Conservation (phyloP, 2,113 vertebrate species). For the Cervus canadensis region DNA sequence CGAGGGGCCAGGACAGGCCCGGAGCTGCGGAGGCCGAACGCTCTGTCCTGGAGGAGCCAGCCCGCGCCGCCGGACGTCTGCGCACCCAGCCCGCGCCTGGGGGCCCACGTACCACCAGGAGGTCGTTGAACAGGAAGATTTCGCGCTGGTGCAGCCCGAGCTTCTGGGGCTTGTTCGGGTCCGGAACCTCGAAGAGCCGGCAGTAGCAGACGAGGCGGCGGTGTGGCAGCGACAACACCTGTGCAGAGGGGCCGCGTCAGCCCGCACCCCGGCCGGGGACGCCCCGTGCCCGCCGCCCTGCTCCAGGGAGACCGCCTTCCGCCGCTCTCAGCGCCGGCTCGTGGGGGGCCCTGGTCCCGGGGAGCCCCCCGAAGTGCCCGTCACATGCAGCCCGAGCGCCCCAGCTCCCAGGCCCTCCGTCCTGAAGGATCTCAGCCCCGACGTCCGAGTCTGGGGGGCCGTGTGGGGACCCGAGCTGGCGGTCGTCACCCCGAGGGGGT, state of each 20-base stretch:
- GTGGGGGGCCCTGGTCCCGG: neutral
- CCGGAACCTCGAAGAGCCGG: conserved; percentile 96
- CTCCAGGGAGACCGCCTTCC: neutral
- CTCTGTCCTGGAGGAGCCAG: too few species aligned
- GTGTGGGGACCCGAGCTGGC: rapidly evolving
- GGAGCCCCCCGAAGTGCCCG: rapidly evolving
- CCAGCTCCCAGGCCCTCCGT: neutral
- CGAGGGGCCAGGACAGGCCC: neutral
- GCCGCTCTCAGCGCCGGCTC: neutral
- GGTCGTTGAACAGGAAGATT: conserved; percentile 98
- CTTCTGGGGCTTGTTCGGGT: conserved; percentile 97
- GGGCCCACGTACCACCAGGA: conserved; percentile 91
- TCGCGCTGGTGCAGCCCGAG: conserved; percentile 96
- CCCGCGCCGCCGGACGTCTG: neutral
- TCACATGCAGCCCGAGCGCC: neutral
- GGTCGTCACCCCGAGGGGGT: neutral
- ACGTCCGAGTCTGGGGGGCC: neutral
- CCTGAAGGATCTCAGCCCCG: too few species aligned
- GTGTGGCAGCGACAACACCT: conserved; percentile 96
- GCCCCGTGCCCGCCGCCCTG: neutral
- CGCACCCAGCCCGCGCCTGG: rapidly evolving
- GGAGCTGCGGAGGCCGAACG: rapidly evolving
- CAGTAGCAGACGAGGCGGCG: conserved; percentile 98
- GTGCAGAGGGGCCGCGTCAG: neutral
- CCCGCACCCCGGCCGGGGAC: too few species aligned